Evolutionary conservation across 2,888 invertebrate genomes (phyloP).

Genomic region (Hyppa rectilinea): DNA sequence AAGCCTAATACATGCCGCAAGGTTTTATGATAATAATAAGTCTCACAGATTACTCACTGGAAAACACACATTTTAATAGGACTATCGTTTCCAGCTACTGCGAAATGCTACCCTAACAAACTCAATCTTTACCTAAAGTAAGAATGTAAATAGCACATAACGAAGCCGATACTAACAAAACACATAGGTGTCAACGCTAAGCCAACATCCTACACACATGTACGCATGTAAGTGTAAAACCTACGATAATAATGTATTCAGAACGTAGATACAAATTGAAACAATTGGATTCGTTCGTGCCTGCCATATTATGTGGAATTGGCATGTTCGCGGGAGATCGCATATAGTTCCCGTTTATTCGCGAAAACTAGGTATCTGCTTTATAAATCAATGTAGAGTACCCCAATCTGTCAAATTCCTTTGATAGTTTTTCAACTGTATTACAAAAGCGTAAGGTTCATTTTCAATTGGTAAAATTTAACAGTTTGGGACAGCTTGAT

Average conservation of each 20-base stretch:
- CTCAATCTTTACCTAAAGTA: not conserved
- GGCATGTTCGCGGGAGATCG: conserved; percentile 44
- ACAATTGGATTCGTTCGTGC: conserved; percentile 68
- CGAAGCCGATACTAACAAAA: conserved; percentile 38
- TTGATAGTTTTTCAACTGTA: no score
- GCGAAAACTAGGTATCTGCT: conserved; percentile 29
- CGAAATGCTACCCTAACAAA: not conserved
- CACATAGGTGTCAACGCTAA: conserved; percentile 34
- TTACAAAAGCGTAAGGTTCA: no score
- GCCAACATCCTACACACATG: conserved; percentile 3
- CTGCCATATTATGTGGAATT: conserved; percentile 61
- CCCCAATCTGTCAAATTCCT: no score
- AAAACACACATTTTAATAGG: not conserved
- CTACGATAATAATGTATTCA: conserved; percentile 67
- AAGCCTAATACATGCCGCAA: no score
- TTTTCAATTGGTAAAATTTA: no score
- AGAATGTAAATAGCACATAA: conserved; percentile 2
- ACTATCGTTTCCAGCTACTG: not conserved
- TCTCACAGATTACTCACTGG: not conserved
- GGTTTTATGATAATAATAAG: no score
- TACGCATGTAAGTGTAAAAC: conserved; percentile 37
- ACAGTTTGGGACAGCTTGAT: no score
- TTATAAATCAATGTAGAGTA: conserved; percentile 7
- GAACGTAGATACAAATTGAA: conserved; percentile 66
- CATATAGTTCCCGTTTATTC: conserved; percentile 20